Percentiles rank a stretch among this genome's conserved stretches.
Evolutionary conservation across 2,113 vertebrate species (phyloP).

Genomic region (Reinhardtius hippoglossoides): DNA sequence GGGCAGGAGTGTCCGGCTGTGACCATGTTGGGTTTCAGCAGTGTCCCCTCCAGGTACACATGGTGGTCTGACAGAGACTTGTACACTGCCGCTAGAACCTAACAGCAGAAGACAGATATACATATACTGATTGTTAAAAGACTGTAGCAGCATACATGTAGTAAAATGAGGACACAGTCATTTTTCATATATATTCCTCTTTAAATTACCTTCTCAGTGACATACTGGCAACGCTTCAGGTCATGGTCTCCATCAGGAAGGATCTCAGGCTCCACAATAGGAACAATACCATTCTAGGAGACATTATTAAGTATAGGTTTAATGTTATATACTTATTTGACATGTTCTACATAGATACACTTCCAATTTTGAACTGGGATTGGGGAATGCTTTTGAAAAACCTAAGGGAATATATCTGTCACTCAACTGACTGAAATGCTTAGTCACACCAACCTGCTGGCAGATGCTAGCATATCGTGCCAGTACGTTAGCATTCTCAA

Average conservation of each 20-base stretch:
- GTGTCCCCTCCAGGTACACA: constrained; percentile 94
- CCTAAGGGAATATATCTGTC: neutral
- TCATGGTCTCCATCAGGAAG: constrained; percentile 96
- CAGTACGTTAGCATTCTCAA: constrained; percentile 97
- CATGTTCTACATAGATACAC: neutral
- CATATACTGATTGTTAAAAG: neutral
- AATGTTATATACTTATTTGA: neutral
- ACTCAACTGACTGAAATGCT: neutral
- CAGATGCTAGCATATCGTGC: constrained; percentile 98
- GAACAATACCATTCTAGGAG: constrained; percentile 95
- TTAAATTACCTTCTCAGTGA: constrained; percentile 92
- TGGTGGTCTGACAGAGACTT: constrained; percentile 97
- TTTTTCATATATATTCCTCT: neutral
- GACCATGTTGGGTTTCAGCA: constrained; percentile 99
- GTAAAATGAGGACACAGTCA: neutral
- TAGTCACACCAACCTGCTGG: constrained; percentile 89
- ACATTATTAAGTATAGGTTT: neutral
- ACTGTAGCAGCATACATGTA: neutral
- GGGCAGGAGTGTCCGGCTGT: constrained; percentile 94
- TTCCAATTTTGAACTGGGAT: no score
- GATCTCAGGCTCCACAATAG: constrained; percentile 98
- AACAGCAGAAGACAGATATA: neutral
- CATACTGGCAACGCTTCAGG: constrained; percentile 95
- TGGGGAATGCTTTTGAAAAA: neutral
- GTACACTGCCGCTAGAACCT: constrained; percentile 96